These are phyloP conservation scores for Ormyrus thymus DNA, from an alignment of 2,888 invertebrate genomes.

Conservation along the genomic window DNA sequence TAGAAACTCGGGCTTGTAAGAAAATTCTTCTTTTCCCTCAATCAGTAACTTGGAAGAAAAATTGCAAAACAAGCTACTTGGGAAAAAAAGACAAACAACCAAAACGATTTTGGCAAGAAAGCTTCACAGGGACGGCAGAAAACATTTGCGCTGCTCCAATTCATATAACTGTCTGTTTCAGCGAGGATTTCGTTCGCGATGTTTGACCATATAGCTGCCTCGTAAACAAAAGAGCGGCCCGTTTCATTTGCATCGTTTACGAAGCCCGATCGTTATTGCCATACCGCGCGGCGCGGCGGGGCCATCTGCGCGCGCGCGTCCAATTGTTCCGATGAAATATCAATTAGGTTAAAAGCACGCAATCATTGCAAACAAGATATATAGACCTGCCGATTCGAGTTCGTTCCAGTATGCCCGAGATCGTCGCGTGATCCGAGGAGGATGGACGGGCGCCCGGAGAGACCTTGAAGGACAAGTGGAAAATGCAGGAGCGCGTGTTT, in stretches of 20 bases:
- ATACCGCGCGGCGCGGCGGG: slow-evolving; percentile 11
- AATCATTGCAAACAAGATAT: slow-evolving; percentile 24
- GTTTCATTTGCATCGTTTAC: slow-evolving; percentile 34
- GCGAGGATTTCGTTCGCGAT: slow-evolving; percentile 9
- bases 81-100: no score
- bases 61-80: no score
- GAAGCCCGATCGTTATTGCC: slow-evolving; percentile 19
- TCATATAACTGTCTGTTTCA: neutral
- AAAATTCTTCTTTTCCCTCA: no score
- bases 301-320: slow-evolving; percentile 14
- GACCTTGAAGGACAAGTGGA: no score
- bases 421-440: no score
- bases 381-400: neutral
- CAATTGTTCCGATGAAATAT: slow-evolving; percentile 52
- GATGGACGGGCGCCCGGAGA: no score
- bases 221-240: neutral
- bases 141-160: slow-evolving; percentile 17
- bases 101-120: no score
- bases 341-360: slow-evolving; percentile 40
- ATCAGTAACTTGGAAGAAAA: no score
- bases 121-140: neutral
- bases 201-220: neutral
- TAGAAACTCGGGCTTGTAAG: no score
- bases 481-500: no score
- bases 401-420: no score